Conservation (phyloP, 2,888 invertebrate genomes). For the Branchellion lobata region DNA sequence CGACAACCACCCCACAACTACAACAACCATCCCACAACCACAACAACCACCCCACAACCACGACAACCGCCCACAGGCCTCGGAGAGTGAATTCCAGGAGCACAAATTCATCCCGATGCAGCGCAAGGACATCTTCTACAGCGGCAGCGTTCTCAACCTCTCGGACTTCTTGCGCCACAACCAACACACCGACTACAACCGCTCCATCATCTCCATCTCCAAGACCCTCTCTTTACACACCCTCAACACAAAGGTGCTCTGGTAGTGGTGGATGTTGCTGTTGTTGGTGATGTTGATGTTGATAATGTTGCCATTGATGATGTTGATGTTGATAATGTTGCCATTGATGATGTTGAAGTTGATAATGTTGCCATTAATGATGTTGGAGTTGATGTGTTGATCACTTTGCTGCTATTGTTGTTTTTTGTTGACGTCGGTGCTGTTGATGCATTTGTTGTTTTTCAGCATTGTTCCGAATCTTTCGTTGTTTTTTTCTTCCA, state of each 20-base stretch:
- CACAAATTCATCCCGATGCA: constrained; percentile 44
- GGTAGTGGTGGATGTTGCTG: background rate
- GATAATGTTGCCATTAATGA: background rate
- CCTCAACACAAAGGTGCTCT: background rate
- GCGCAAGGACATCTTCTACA: constrained; percentile 90
- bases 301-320: background rate
- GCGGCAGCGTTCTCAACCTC: constrained; percentile 85
- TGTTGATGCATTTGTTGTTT: no score
- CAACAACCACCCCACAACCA: no score
- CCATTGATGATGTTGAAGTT: background rate
- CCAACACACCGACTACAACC: background rate
- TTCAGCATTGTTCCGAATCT: no score
- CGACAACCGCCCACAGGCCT: no score
- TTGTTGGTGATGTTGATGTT: background rate
- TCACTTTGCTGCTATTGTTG: no score
- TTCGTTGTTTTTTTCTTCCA: no score
- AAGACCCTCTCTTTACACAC: background rate
- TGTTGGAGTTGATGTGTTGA: background rate
- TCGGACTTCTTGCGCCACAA: constrained; percentile 67
- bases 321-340: background rate
- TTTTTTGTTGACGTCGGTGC: no score
- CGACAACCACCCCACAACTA: no score
- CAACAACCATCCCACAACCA: no score
- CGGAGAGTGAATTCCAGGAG: background rate
- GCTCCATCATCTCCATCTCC: background rate